These are phyloP conservation scores for Bombus turneri DNA, from an alignment of 1,140 invertebrate species.

Conservation along the genomic window DNA sequence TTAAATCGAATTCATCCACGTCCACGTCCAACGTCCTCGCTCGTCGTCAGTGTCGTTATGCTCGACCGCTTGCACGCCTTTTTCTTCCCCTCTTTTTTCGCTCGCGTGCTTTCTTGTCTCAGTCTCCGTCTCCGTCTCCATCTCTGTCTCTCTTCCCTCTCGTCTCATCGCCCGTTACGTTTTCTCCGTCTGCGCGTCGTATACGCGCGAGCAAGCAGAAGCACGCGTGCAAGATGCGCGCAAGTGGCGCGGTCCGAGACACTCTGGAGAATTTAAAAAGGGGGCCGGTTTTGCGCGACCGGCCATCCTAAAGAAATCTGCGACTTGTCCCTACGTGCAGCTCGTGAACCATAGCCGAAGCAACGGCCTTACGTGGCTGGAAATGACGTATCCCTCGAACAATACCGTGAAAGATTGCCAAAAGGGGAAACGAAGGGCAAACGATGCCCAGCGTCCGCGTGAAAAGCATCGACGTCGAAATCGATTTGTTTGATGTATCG, in stretches of 20 bases:
- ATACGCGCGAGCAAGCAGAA: constrained; percentile 20
- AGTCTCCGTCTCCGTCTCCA: too few species aligned
- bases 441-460: not conserved
- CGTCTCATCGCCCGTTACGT: constrained; percentile 28
- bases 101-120: constrained; percentile 12
- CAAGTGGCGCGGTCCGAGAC: constrained; percentile 23
- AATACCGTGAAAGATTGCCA: constrained; percentile 24
- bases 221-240: constrained; percentile 46
- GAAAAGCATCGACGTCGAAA: not conserved
- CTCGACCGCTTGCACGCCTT: constrained; percentile 26
- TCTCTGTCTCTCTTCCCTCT: not conserved
- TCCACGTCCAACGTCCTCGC: not conserved
- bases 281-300: constrained; percentile 40
- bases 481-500: not conserved
- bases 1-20: constrained; percentile 49
- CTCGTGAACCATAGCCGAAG: constrained; percentile 31
- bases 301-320: constrained; percentile 38
- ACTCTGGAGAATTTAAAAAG: constrained; percentile 43
- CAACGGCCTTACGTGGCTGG: constrained; percentile 1
- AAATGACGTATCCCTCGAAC: constrained; percentile 16
- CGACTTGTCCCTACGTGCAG: constrained; percentile 25
- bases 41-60: constrained; percentile 10
- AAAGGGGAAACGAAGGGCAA: not conserved
- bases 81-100: constrained; percentile 22
- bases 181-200: constrained; percentile 47